Conservation (phyloP, 2,113 vertebrate genomes). For the Prunella himalayana region DNA sequence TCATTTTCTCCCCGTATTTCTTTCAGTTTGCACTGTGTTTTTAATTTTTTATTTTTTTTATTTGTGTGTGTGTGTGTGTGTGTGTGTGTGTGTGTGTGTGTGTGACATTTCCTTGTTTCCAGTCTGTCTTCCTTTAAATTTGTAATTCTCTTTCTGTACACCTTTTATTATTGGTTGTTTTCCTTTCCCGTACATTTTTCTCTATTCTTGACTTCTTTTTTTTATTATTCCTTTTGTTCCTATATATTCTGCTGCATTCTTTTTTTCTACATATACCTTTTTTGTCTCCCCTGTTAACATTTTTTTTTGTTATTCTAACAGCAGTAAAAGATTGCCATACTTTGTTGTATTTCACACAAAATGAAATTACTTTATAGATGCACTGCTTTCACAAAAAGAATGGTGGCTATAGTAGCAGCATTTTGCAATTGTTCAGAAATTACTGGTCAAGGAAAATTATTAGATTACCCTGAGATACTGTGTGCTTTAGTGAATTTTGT, state of each 20-base stretch:
- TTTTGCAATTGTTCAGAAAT: neutral
- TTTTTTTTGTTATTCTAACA: neutral
- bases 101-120: neutral
- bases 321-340: neutral
- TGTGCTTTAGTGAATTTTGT: neutral
- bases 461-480: neutral
- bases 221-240: neutral
- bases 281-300: rapidly evolving
- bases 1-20: neutral
- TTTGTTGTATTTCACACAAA: neutral
- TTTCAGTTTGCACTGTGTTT: neutral
- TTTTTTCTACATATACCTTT: neutral
- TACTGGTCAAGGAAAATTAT: neutral
- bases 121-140: neutral
- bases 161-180: neutral
- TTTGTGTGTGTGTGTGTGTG: no score
- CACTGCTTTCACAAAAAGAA: neutral
- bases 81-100: no score
- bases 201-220: neutral
- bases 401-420: neutral
- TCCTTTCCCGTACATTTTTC: neutral
- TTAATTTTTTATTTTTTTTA: neutral
- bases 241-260: neutral
- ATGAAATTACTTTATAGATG: neutral
- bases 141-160: neutral